Evolutionary conservation across 2,888 invertebrate genomes (phyloP).

Genomic region (Neuroscelio doddi): DNA sequence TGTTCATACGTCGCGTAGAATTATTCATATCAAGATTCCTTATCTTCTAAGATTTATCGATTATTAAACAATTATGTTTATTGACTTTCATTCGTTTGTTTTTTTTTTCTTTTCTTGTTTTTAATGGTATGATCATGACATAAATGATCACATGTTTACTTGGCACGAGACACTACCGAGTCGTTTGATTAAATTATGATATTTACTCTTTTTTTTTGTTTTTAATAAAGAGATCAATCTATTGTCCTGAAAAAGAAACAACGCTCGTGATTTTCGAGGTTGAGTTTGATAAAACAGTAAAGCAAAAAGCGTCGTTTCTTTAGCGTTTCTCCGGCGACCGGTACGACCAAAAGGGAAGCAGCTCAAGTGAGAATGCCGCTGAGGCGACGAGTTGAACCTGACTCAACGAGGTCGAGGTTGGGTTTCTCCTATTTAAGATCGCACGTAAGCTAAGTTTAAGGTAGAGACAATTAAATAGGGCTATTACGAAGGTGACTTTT

Average conservation of each 20-base stretch:
- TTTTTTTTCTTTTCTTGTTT: too few species aligned
- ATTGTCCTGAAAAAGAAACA: not conserved
- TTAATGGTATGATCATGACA: too few species aligned
- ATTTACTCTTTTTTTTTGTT: too few species aligned
- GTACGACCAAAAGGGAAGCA: constrained; percentile 2
- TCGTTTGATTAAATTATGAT: too few species aligned
- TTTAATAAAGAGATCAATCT: too few species aligned
- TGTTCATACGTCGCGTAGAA: too few species aligned
- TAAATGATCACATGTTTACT: too few species aligned
- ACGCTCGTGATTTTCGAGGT: constrained; percentile 2
- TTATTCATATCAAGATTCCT: constrained; percentile 2
- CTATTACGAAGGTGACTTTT: constrained; percentile 3
- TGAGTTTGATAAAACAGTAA: not conserved
- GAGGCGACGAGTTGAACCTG: constrained; percentile 15
- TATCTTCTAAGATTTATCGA: constrained; percentile 29
- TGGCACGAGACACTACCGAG: too few species aligned
- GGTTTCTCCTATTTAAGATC: constrained; percentile 17
- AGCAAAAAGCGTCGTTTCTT: not conserved
- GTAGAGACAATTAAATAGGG: not conserved
- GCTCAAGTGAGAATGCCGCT: constrained; percentile 3
- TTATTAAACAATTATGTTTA: constrained; percentile 19
- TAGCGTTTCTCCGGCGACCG: constrained; percentile 7
- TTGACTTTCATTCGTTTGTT: constrained; percentile 9
- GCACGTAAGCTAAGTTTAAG: constrained; percentile 11
- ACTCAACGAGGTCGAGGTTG: constrained; percentile 21